Evolutionary conservation across 1,140 invertebrate genomes (phyloP), one percentile per base, ranked within the genome.

Genomic region (Drosophila nigromelanica): DNA sequence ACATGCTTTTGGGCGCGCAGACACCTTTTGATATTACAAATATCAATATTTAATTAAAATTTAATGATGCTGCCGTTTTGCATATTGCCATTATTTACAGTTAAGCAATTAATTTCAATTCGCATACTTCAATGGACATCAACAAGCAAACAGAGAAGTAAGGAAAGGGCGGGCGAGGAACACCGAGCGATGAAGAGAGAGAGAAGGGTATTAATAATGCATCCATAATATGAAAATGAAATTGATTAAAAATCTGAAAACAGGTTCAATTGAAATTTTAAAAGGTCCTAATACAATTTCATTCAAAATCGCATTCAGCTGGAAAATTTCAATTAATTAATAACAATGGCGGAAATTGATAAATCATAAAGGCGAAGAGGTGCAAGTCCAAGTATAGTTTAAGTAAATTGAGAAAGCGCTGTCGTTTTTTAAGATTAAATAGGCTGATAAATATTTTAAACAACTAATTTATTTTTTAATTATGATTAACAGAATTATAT

Each of bases 251-350:
- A 50, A 51, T 67, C 24, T 50, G 48, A 59, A 43, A 45, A 58
- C 42, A 63, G 54, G 54, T 78, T 78, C n/a, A 62, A 73, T 73
- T 50, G 12, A 54, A 73, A 68, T 72, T 43, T 27, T 48, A 47
- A 60, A 42, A 52, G 69, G 61, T 33, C 42, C 47, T 33, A 21
- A 63, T 63, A 59, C 40, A 39, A 40, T 50, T 24, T 42, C 42
- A 42, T 45, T 18, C 24, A 55, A 64, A 40, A 12, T 70, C 35
- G 43, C 76, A 59, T 40, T 78, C 69, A 68, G 63, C 58, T 73
- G 69, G 62, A 78, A 76, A 78, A 78, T 78, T 60, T 63, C 37
- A 73, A 78, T 73, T 78, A 78, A 78, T 73, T 59, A 67, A 52
- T 45, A 76, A 78, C 69, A 60, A 68, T 63, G 62, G 59, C 58